Conservation (phyloP, 2,797 vertebrate species). For the Brotula barbata region DNA sequence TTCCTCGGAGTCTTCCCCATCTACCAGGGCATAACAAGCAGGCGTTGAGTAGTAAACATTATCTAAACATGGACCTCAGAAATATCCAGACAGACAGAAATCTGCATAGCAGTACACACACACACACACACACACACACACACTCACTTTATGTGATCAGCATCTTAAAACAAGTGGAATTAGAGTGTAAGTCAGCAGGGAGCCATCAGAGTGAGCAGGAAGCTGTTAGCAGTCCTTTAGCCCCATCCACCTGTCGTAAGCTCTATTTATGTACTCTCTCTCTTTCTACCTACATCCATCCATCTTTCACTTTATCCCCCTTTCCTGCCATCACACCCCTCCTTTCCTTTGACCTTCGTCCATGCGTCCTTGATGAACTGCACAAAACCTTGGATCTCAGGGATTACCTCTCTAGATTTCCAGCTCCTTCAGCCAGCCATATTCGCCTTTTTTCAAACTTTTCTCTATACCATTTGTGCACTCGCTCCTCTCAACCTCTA, state of each 20-base stretch:
- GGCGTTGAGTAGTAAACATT: too few species aligned
- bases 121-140: not conserved
- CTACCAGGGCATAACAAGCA: too few species aligned
- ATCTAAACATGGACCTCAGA: too few species aligned
- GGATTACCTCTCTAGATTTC: constrained; percentile 52
- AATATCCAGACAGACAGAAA: too few species aligned
- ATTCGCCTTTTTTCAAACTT: constrained; percentile 3
- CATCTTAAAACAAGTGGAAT: constrained; percentile 29
- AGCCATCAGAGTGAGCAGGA: constrained; percentile 32
- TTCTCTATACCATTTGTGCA: constrained; percentile 6
- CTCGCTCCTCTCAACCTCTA: not conserved
- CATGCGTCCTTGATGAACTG: constrained; percentile 47
- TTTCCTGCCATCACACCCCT: too few species aligned
- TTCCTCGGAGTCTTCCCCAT: too few species aligned
- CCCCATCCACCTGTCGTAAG: constrained; percentile 55
- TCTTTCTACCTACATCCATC: constrained; percentile 24
- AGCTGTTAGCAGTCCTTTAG: constrained; percentile 52
- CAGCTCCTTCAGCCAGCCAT: constrained; percentile 17
- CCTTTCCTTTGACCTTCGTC: constrained; percentile 51
- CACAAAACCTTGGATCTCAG: constrained; percentile 47
- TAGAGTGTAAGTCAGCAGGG: constrained; percentile 2
- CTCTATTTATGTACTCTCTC: constrained; percentile 36
- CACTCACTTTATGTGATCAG: constrained; percentile 9
- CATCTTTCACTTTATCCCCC: constrained; percentile 52
- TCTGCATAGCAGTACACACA: too few species aligned